A percentile compares a stretch with the other conserved stretches of the same genome.
These are phyloP conservation scores for Urophycis tenuis DNA, from an alignment of 2,797 vertebrate genomes.

Conservation along the genomic window DNA sequence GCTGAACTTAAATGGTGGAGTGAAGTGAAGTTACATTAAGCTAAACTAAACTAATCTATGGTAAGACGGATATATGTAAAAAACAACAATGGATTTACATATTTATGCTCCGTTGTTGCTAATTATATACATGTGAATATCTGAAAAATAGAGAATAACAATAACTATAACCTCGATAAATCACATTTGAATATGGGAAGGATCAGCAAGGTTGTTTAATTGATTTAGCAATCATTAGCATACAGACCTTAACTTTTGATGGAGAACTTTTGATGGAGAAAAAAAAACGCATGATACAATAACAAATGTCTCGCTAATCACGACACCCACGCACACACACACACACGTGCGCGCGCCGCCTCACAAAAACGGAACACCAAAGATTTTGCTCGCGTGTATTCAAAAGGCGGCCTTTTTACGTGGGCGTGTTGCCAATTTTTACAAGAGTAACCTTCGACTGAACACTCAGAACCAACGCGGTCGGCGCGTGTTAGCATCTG, in stretches of 20 bases:
- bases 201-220: neutral
- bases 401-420: slow-evolving; percentile 22
- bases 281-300: neutral
- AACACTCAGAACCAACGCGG: slow-evolving; percentile 19
- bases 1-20: neutral
- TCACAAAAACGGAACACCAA: neutral
- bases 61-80: neutral
- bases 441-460: slow-evolving; percentile 20
- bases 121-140: neutral
- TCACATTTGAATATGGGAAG: neutral
- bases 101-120: neutral
- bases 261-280: too few relatives aligned
- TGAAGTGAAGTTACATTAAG: neutral
- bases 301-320: neutral
- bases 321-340: neutral
- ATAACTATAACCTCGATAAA: neutral
- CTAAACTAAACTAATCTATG: neutral
- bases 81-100: neutral
- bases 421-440: slow-evolving; percentile 17
- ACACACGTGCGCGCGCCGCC: too few relatives aligned
- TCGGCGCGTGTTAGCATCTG: slow-evolving; percentile 36
- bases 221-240: neutral
- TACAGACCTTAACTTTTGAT: neutral
- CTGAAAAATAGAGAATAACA: neutral
- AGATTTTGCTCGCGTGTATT: slow-evolving; percentile 18